Percentiles rank a stretch among this genome's conserved stretches.
Conservation (phyloP, 2,888 invertebrate species). For the Omphaloscelis lunosa region DNA sequence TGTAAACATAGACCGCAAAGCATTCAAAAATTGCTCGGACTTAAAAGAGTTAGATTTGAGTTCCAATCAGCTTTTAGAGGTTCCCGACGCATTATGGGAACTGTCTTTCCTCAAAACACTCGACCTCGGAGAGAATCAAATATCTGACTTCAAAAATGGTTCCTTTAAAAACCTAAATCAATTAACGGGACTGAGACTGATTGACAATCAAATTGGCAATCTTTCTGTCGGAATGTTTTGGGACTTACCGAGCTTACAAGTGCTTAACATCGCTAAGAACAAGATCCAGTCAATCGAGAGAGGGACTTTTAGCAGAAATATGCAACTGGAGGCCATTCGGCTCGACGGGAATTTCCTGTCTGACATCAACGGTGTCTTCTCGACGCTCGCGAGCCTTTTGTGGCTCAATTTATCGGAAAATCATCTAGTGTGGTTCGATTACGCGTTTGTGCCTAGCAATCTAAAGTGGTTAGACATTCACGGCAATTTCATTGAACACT, state of each 20-base stretch:
- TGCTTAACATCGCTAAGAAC: constrained; percentile 97
- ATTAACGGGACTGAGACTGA: constrained; percentile 96
- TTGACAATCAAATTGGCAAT: constrained; percentile 97
- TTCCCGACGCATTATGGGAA: constrained; percentile 96
- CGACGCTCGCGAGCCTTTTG: constrained; percentile 95
- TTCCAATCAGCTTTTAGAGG: constrained; percentile 95
- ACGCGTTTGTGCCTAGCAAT: constrained; percentile 97
- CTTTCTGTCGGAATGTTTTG: constrained; percentile 96
- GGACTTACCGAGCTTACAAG: constrained; percentile 95
- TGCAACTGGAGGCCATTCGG: constrained; percentile 95
- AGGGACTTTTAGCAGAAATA: constrained; percentile 95
- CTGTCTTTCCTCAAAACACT: constrained; percentile 96
- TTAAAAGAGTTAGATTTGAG: constrained; percentile 97
- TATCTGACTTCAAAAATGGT: constrained; percentile 95
- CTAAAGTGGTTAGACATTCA: constrained; percentile 97
- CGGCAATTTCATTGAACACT: constrained; percentile 96
- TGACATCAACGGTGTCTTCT: constrained; percentile 97
- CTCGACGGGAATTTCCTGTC: constrained; percentile 96
- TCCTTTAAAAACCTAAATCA: constrained; percentile 96
- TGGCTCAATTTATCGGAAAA: constrained; percentile 97
- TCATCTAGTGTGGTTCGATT: constrained; percentile 98
- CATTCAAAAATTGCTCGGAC: constrained; percentile 96
- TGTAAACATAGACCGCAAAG: constrained; percentile 94
- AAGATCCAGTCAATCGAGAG: constrained; percentile 96
- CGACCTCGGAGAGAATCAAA: constrained; percentile 97